These are phyloP conservation scores for Hippopotamyrus pictus DNA, from an alignment of 2,797 vertebrate genomes.

Conservation along the genomic window DNA sequence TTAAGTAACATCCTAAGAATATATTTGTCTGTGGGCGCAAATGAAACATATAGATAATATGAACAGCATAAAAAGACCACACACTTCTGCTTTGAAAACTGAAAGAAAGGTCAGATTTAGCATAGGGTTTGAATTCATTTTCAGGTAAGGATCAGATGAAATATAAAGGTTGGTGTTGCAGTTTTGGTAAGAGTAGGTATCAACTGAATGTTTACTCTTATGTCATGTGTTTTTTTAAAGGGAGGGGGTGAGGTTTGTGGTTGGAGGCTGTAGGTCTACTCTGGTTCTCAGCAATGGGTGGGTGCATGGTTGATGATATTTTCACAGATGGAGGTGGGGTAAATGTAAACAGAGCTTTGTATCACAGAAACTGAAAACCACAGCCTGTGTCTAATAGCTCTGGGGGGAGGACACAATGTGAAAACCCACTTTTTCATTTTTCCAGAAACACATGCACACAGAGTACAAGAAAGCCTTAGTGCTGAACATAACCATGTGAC, in stretches of 20 bases:
- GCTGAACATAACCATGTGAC: background rate
- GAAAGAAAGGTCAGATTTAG: background rate
- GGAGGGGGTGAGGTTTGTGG: slow-evolving; percentile 31
- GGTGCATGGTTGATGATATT: slow-evolving; percentile 36
- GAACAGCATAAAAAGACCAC: background rate
- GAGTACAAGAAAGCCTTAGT: background rate
- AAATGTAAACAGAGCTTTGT: slow-evolving; percentile 41
- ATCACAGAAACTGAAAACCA: slow-evolving; percentile 43
- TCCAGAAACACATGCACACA: background rate
- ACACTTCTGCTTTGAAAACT: background rate
- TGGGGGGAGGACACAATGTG: slow-evolving; percentile 10
- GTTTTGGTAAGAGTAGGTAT: background rate
- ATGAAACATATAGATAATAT: background rate
- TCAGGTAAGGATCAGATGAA: background rate
- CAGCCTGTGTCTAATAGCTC: slow-evolving; percentile 16
- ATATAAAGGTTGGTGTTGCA: background rate
- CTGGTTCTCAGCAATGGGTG: slow-evolving; percentile 27
- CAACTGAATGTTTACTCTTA: slow-evolving; percentile 35
- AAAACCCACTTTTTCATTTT: background rate
- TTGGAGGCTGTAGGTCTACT: slow-evolving; percentile 8
- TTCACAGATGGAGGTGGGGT: slow-evolving; percentile 45
- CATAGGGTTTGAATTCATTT: slow-evolving; percentile 4
- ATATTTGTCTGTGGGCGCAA: background rate
- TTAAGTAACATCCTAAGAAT: background rate
- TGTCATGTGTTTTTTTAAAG: slow-evolving; percentile 48